Percentiles rank a stretch among this genome's conserved stretches.
Conservation (phyloP, 2,113 vertebrate species). For the Diglossa brunneiventris region DNA sequence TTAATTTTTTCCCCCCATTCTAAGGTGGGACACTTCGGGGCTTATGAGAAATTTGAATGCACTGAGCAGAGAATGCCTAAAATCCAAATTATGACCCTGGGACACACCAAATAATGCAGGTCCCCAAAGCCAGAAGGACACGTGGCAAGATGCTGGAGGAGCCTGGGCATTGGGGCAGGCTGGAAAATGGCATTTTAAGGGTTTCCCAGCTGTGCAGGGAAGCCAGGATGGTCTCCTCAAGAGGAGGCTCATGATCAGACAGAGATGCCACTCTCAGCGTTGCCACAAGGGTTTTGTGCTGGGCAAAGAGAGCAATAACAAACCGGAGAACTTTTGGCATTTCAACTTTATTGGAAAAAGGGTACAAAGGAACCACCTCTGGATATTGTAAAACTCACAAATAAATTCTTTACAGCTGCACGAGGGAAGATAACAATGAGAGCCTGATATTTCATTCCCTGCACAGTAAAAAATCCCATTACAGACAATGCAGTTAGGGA, state of each 20-base stretch:
- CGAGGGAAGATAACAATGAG: slow-evolving; percentile 51
- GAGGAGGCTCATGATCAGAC: background rate
- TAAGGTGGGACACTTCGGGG: background rate
- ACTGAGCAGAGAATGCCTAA: background rate
- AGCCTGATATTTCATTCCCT: slow-evolving; percentile 48
- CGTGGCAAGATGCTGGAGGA: background rate
- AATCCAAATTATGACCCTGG: background rate
- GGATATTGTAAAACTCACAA: slow-evolving; percentile 59
- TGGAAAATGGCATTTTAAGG: background rate
- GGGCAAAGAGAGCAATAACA: slow-evolving; percentile 24
- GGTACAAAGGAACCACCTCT: slow-evolving; percentile 55
- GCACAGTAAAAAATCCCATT: slow-evolving; percentile 63
- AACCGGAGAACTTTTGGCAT: slow-evolving; percentile 4
- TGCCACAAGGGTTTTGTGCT: background rate
- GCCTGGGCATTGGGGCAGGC: background rate
- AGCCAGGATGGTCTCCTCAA: background rate
- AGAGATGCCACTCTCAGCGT: background rate
- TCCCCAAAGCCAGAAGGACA: background rate
- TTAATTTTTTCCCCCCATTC: background rate
- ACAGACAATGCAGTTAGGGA: slow-evolving; percentile 27
- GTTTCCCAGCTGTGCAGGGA: background rate
- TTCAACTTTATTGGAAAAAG: slow-evolving; percentile 47
- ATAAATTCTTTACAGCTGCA: slow-evolving; percentile 64
- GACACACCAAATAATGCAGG: background rate
- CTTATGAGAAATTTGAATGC: background rate